Percentiles rank a stretch among this genome's conserved stretches.
phyloP scores from a whole-genome alignment of 2,113 vertebrate species.

The Sturnira hondurensis region DNA sequence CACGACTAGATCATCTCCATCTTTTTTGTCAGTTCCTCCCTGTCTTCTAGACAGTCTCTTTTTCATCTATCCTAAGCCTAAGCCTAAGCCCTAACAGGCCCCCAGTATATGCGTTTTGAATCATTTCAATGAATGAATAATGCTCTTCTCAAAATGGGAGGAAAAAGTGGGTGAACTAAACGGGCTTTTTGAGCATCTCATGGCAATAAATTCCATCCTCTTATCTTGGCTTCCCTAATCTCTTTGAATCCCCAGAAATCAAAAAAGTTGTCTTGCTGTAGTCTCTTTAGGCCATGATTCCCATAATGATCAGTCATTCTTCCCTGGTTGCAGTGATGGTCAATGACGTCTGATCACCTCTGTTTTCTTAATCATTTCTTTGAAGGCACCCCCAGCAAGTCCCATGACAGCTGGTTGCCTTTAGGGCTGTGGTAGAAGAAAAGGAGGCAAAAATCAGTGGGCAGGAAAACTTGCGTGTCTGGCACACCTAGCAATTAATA shows the following conservation, averaged over 20 bases:
- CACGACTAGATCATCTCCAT: neutral
- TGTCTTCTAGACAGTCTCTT: neutral
- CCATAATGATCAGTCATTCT: too few species aligned
- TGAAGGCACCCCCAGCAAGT: neutral
- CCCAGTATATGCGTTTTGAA: neutral
- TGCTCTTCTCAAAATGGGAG: neutral
- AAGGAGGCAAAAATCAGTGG: neutral
- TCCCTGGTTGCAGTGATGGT: neutral
- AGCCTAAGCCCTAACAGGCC: neutral
- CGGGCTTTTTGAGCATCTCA: neutral
- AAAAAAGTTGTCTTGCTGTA: neutral
- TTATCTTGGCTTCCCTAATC: neutral
- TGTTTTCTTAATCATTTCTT: neutral
- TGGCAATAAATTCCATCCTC: neutral
- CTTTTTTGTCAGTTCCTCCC: neutral
- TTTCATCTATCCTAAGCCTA: neutral
- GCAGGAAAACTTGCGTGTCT: neutral
- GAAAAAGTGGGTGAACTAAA: neutral
- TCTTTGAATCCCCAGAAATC: neutral
- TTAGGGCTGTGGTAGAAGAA: neutral
- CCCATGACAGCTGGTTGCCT: neutral
- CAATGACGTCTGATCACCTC: neutral
- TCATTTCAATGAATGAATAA: neutral
- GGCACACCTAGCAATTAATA: constrained; percentile 35
- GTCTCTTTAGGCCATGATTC: neutral